These are phyloP conservation scores for Lutjanus erythropterus DNA, from an alignment of 2,113 vertebrate species.

Conservation along the genomic window DNA sequence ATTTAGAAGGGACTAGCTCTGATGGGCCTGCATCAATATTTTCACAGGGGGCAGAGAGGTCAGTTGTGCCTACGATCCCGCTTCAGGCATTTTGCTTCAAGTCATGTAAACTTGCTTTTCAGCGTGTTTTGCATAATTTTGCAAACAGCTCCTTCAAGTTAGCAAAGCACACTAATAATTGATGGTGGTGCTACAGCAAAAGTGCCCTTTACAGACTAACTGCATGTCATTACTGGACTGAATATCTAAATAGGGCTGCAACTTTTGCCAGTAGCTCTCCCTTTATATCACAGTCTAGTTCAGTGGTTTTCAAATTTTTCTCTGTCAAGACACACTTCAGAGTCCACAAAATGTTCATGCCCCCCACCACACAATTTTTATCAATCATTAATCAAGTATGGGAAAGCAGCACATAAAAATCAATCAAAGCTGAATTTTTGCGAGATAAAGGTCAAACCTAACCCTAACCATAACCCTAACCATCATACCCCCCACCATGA, in stretches of 20 bases:
- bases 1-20: constrained; percentile 15
- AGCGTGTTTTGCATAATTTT: constrained; percentile 58
- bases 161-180: constrained; percentile 25
- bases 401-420: too few species aligned
- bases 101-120: constrained; percentile 33
- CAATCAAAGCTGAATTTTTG: too few species aligned
- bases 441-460: too few species aligned
- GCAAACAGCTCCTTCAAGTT: constrained; percentile 27
- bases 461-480: too few species aligned
- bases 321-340: too few species aligned
- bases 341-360: too few species aligned
- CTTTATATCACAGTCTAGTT: not conserved
- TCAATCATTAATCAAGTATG: too few species aligned
- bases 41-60: constrained; percentile 29
- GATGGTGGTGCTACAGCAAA: not conserved
- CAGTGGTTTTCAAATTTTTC: too few species aligned
- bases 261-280: not conserved
- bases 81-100: constrained; percentile 46
- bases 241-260: not conserved
- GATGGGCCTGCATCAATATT: constrained; percentile 26
- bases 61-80: constrained; percentile 40
- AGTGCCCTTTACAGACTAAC: constrained; percentile 16
- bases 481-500: too few species aligned
- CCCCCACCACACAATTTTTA: too few species aligned
- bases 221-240: not conserved